Base-by-base conservation (phyloP, 2,888 invertebrate genomes). In the Eugnorisma glareosa region DNA sequence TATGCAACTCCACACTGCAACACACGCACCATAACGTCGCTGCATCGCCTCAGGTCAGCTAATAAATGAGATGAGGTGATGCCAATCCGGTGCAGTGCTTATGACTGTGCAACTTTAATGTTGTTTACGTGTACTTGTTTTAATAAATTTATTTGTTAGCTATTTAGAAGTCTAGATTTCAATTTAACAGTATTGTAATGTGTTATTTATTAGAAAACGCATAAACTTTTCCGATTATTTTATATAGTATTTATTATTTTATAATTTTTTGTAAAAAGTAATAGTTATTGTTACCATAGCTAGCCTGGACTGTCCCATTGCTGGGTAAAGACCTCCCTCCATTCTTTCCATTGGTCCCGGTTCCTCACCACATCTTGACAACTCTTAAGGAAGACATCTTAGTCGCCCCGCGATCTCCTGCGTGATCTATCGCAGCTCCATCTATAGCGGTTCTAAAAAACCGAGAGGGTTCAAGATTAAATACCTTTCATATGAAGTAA, bases 181-280 rank as follows among this genome's bases (percentile, higher is more conserved):
- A 66, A 59, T 51, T 13, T 15, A 54, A 40, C 70, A 78, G 54
- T 75, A 73, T 84, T 75, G 77, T 61, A 64, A 54, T 59, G 8
- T 81, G 35, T 43, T 61, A 77, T 75, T 73, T 73, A 59, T 69
- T 72, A n/a, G 10, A 35, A 66, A 61, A 11, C 15, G 48, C 37
- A 81, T 63, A 48, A 54, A 66, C 2, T 31, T 81, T 69, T 73
- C 18, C n/a, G 71, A 66, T 54, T 75, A 54, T 71, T 71, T 64
- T 70, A 15, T 57, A 28, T 54, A 5, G 7, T 59, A 31, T 18
- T 59, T 59, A 3, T 6, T 1, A 70, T 63, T 72, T 24, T 67
- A 73, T 1, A 73, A 63, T 72, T 72, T 70, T 40, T 84, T 7
- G 72, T 67, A 54, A 48, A 57, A 51, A 54, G n/a, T n/a, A 31